Conservation (phyloP, 2,888 invertebrate species). For the Slavum lentiscoides region DNA sequence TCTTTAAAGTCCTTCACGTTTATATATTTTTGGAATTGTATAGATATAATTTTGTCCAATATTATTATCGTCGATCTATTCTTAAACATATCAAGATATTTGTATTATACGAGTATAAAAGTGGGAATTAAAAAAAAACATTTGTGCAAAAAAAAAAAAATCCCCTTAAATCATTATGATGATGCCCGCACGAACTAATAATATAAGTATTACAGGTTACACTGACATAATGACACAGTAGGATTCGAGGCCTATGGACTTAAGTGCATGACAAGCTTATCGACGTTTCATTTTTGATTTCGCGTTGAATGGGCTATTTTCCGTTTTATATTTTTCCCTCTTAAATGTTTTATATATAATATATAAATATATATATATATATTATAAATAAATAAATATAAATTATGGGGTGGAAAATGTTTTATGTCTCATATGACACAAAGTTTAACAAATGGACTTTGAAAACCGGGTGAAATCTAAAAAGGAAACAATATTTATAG, state of each 20-base stretch:
- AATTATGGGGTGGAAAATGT: not conserved
- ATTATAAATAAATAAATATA: not conserved
- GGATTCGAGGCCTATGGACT: not conserved
- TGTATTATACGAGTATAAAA: no score
- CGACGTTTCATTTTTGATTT: constrained; percentile 8
- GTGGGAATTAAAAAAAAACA: not conserved
- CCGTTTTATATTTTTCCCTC: not conserved
- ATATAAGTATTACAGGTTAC: not conserved
- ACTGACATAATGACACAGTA: constrained; percentile 1
- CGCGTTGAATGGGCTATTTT: not conserved
- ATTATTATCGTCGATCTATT: not conserved
- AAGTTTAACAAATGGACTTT: constrained; percentile 4
- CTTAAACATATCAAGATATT: no score
- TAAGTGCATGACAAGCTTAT: constrained; percentile 15
- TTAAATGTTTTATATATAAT: no score
- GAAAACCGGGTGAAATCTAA: not conserved
- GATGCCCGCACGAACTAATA: not conserved
- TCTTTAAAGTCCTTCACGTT: not conserved
- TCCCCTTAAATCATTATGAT: not conserved
- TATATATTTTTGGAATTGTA: not conserved
- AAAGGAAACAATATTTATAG: not conserved
- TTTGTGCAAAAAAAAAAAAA: not conserved
- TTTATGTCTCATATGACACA: not conserved
- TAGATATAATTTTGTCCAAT: no score
- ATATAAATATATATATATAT: no score